These are phyloP conservation scores for Ciona savignyi DNA, from an alignment of 23 tunicate species.

Conservation along the genomic window DNA sequence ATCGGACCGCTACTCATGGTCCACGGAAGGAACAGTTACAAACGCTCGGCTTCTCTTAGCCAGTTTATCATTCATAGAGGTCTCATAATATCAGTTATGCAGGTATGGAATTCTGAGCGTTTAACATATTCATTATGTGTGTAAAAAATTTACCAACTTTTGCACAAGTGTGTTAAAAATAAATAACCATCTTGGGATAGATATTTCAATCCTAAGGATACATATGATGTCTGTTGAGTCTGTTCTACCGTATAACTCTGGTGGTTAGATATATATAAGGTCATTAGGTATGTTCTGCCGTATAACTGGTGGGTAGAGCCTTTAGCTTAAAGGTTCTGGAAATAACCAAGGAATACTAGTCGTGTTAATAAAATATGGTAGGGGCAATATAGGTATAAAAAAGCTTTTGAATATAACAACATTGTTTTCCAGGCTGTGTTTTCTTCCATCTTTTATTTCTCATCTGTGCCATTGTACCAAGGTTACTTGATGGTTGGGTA, in stretches of 20 bases:
- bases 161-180: no score
- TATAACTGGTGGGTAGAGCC: no score
- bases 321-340: not conserved
- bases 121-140: no score
- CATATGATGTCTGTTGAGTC: no score
- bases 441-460: constrained; percentile 90
- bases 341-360: not conserved
- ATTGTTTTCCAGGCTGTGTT: constrained; percentile 72
- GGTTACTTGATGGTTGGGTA: constrained; percentile 91
- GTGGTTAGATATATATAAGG: no score
- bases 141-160: no score
- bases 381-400: not conserved
- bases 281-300: no score
- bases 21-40: constrained; percentile 87
- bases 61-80: constrained; percentile 94
- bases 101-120: no score
- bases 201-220: no score
- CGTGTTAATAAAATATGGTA: not conserved
- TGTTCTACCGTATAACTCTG: no score
- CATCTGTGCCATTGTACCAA: constrained; percentile 85
- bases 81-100: constrained; percentile 82
- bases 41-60: constrained; percentile 86
- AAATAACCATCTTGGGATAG: no score
- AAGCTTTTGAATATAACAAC: no score
- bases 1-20: constrained; percentile 65